phyloP scores from a whole-genome alignment of 2,888 invertebrate genomes.

The Volucella bombylans region DNA sequence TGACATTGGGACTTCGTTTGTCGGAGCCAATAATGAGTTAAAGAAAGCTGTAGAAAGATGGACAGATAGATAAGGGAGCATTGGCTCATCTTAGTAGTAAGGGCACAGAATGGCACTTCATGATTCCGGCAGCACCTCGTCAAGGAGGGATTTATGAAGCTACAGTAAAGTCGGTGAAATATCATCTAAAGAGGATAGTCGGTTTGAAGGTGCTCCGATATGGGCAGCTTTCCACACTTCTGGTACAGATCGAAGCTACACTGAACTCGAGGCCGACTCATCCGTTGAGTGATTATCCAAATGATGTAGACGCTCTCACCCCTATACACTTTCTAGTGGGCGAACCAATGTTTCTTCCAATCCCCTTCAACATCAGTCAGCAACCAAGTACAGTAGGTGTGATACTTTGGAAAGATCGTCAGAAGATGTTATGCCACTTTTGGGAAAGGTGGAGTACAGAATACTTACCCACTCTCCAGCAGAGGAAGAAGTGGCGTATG shows the following conservation, averaged over 20 bases:
- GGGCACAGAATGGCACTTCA: constrained; percentile 40
- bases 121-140: constrained; percentile 14
- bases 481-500: too few species aligned
- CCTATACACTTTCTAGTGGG: constrained; percentile 10
- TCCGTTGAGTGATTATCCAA: too few species aligned
- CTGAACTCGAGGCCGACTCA: constrained; percentile 54
- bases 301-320: too few species aligned
- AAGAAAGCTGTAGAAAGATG: constrained; percentile 11
- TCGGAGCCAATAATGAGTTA: constrained; percentile 10
- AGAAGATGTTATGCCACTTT: background rate
- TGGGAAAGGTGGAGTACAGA: constrained; percentile 11
- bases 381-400: background rate
- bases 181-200: too few species aligned
- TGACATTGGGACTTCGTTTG: constrained; percentile 46
- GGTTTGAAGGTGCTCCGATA: background rate
- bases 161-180: too few species aligned
- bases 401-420: background rate
- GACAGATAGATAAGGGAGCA: constrained; percentile 9
- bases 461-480: background rate
- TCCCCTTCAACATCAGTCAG: too few species aligned
- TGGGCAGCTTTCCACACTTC: constrained; percentile 47
- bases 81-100: background rate
- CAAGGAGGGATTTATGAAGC: constrained; percentile 11
- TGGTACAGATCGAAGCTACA: constrained; percentile 63
- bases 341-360: too few species aligned